A percentile compares a stretch with the other conserved stretches of the same genome.
Conservation (phyloP, 2,888 invertebrate genomes). For the Zele albiditarsus region DNA sequence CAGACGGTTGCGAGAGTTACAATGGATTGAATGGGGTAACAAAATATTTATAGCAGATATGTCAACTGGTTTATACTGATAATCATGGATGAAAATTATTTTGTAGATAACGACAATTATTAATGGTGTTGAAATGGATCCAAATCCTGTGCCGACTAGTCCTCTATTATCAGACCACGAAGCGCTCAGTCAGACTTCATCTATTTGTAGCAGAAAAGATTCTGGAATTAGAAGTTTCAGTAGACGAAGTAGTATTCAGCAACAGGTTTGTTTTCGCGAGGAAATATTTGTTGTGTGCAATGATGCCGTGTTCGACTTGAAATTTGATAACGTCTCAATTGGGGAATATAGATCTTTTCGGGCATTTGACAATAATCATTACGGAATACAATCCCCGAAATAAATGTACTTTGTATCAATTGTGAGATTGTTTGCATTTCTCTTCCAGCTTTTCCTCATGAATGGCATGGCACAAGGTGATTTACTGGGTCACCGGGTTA, state of each 20-base stretch:
- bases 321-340: too few relatives aligned
- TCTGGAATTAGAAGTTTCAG: constrained; percentile 91
- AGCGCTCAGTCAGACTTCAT: constrained; percentile 79
- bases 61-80: background rate
- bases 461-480: constrained; percentile 79
- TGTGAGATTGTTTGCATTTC: constrained; percentile 28
- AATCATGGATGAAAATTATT: background rate
- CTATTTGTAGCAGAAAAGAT: constrained; percentile 89
- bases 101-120: constrained; percentile 56
- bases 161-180: constrained; percentile 74
- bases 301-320: too few relatives aligned
- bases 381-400: too few relatives aligned
- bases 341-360: too few relatives aligned
- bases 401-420: too few relatives aligned
- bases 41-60: constrained; percentile 2
- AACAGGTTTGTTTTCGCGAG: constrained; percentile 81
- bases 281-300: too few relatives aligned
- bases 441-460: constrained; percentile 77
- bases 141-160: constrained; percentile 69
- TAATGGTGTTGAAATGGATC: constrained; percentile 68
- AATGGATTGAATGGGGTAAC: constrained; percentile 58
- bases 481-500: constrained; percentile 86
- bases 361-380: too few relatives aligned
- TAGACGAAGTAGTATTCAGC: constrained; percentile 88
- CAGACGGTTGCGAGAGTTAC: constrained; percentile 47